Conservation (phyloP, 1,140 invertebrate species). For the Archegozetes longisetosus region DNA sequence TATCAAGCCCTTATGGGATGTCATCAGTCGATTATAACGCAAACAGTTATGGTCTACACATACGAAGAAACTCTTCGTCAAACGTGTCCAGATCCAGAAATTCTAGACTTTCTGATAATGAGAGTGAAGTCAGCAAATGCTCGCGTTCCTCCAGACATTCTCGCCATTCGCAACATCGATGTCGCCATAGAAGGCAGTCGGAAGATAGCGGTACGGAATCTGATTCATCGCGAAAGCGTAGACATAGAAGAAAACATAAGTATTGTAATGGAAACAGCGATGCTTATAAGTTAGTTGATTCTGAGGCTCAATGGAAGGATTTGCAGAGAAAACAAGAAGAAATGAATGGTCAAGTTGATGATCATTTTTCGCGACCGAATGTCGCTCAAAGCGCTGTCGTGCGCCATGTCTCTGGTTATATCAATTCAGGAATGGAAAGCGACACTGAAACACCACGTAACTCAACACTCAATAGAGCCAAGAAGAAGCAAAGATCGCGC, state of each 20-base stretch:
- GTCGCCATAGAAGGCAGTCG: background rate
- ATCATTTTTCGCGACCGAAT: background rate
- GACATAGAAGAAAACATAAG: slow-evolving; percentile 19
- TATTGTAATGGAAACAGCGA: slow-evolving; percentile 18
- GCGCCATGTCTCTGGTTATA: slow-evolving; percentile 26
- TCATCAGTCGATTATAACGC: slow-evolving; percentile 28
- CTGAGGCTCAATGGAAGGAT: slow-evolving; percentile 68
- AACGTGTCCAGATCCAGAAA: background rate
- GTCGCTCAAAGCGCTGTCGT: slow-evolving; percentile 19
- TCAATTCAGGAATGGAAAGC: slow-evolving; percentile 34
- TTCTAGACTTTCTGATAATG: slow-evolving; percentile 49
- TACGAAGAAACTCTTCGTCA: slow-evolving; percentile 15
- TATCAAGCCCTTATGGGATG: slow-evolving; percentile 63
- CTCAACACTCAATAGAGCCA: background rate
- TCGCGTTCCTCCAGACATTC: slow-evolving; percentile 49
- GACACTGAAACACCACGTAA: slow-evolving; percentile 28
- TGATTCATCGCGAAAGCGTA: slow-evolving; percentile 17
- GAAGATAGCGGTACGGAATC: slow-evolving; percentile 21
- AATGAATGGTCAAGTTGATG: slow-evolving; percentile 24
- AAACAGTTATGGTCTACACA: slow-evolving; percentile 10
- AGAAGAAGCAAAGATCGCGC: slow-evolving; percentile 34
- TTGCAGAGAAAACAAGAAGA: slow-evolving; percentile 47
- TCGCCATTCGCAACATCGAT: slow-evolving; percentile 1
- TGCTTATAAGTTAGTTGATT: slow-evolving; percentile 55
- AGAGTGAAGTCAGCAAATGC: slow-evolving; percentile 65